A percentile compares a stretch with the other conserved stretches of the same genome.
Conservation (phyloP, 2,888 invertebrate genomes). For the Embidobia sp. region DNA sequence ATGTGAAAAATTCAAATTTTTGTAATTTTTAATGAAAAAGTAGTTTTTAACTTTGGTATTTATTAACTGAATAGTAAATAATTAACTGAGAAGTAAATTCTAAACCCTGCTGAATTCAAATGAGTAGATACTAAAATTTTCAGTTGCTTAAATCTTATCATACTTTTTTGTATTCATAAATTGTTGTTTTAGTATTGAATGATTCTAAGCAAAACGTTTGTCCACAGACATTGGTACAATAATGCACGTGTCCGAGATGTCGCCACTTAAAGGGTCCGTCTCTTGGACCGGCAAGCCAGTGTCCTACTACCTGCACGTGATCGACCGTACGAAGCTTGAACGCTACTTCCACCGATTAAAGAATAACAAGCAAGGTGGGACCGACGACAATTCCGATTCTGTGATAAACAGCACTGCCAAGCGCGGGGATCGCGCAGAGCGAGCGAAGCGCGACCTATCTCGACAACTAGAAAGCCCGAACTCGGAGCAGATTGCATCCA, state of each 20-base stretch:
- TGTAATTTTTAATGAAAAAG: too few relatives aligned
- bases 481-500: conserved; percentile 77
- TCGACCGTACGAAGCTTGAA: conserved; percentile 98
- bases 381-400: conserved; percentile 80
- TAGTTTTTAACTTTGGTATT: too few relatives aligned
- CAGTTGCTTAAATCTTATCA: too few relatives aligned
- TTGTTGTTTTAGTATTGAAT: too few relatives aligned
- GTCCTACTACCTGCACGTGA: conserved; percentile 98
- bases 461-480: conserved; percentile 83
- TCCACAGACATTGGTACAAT: conserved; percentile 95
- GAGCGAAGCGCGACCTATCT: conserved; percentile 83
- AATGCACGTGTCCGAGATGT: conserved; percentile 98
- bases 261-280: conserved; percentile 96
- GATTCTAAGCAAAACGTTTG: background rate
- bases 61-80: too few relatives aligned
- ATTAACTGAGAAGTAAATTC: too few relatives aligned
- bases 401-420: conserved; percentile 81
- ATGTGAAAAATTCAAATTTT: too few relatives aligned
- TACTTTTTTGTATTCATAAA: too few relatives aligned
- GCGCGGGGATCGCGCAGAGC: conserved; percentile 80
- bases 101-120: too few relatives aligned
- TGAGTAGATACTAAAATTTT: too few relatives aligned
- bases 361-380: conserved; percentile 83
- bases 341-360: conserved; percentile 97
- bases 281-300: conserved; percentile 99